Percentiles rank a stretch among this genome's conserved stretches.
Evolutionary conservation across 2,888 invertebrate genomes (phyloP).

Genomic region (Phortica okadai): DNA sequence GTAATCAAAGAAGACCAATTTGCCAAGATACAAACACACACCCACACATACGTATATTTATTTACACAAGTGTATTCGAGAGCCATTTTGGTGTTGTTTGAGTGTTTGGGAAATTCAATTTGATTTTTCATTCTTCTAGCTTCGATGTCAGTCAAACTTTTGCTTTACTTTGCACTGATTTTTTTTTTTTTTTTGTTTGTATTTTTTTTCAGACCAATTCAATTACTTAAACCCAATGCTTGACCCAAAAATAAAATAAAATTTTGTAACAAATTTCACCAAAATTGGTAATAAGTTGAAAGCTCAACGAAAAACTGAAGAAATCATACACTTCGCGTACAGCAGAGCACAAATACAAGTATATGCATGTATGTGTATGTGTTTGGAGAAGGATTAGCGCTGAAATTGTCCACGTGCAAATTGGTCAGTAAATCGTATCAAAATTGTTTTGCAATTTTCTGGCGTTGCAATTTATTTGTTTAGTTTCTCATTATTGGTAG

Average conservation of each 20-base stretch:
- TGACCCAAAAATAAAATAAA: not conserved
- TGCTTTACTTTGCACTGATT: not conserved
- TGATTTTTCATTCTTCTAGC: not conserved
- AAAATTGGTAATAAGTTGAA: not conserved
- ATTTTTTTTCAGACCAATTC: not conserved
- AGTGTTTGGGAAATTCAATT: conserved; percentile 8
- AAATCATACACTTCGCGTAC: too few relatives aligned
- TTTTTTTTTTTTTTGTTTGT: too few relatives aligned
- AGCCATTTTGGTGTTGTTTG: not conserved
- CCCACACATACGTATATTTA: not conserved
- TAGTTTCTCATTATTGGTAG: too few relatives aligned
- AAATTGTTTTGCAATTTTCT: too few relatives aligned
- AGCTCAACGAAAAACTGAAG: too few relatives aligned
- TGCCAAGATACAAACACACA: not conserved
- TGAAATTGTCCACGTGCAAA: not conserved
- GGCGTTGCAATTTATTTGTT: too few relatives aligned
- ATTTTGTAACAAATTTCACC: not conserved
- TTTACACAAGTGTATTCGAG: not conserved
- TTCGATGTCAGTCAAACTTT: not conserved
- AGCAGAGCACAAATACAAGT: too few relatives aligned
- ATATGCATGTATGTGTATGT: not conserved
- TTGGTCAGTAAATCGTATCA: not conserved
- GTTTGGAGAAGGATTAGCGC: not conserved
- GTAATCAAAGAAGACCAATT: not conserved
- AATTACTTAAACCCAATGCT: conserved; percentile 6